Percentiles rank a stretch among this genome's conserved stretches.
Evolutionary conservation across 2,797 vertebrate species (phyloP).

Genomic region (Platyrinchus mystaceus): DNA sequence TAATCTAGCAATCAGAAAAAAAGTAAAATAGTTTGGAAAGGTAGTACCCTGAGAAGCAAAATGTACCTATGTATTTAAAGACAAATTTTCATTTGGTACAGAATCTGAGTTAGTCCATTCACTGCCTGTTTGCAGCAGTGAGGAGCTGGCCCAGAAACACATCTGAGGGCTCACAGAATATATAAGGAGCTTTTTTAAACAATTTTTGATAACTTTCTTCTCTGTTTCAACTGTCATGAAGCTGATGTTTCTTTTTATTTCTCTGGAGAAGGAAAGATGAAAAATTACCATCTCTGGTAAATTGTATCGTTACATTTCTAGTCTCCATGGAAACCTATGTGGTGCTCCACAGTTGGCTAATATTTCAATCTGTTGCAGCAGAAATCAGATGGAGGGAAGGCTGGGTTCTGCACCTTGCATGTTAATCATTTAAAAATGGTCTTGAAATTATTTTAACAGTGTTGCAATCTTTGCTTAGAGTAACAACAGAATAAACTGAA

Average conservation of each 20-base stretch:
- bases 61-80: neutral
- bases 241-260: neutral
- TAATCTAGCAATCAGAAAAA: neutral
- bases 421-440: neutral
- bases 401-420: neutral
- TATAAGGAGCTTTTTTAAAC: neutral
- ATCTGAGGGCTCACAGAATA: neutral
- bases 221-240: neutral
- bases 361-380: neutral
- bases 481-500: neutral
- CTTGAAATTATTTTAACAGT: neutral
- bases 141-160: neutral
- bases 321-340: slow-evolving; percentile 51
- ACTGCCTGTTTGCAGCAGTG: neutral
- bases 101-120: neutral
- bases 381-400: neutral
- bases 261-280: neutral
- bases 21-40: neutral
- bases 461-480: neutral
- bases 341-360: neutral
- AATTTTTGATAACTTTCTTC: neutral
- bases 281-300: slow-evolving; percentile 13
- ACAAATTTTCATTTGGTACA: neutral
- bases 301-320: slow-evolving; percentile 33
- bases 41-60: neutral